These are phyloP conservation scores for Polyergus mexicanus DNA, from an alignment of 1,140 invertebrate species.

Conservation along the genomic window DNA sequence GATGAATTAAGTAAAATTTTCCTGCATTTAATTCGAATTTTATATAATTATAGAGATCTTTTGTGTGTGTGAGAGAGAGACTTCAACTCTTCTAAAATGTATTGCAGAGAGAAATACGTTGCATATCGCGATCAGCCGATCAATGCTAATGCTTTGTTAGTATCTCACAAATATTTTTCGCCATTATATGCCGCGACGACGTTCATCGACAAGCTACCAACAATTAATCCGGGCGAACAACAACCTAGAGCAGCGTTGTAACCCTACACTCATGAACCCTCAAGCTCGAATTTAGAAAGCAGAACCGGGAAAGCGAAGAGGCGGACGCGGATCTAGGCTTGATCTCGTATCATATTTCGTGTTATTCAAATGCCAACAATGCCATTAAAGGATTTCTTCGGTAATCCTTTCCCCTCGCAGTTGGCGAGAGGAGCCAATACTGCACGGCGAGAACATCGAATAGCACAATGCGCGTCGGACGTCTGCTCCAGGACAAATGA, in stretches of 20 bases:
- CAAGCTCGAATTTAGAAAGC: constrained; percentile 64
- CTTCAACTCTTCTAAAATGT: background rate
- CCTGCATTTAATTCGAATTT: background rate
- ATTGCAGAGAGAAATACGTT: no score
- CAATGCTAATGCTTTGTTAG: background rate
- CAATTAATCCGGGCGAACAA: constrained; percentile 79
- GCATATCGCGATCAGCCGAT: background rate
- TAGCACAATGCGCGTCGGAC: constrained; percentile 64
- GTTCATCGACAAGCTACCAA: constrained; percentile 74
- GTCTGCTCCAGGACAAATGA: constrained; percentile 46
- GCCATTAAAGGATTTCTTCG: constrained; percentile 85
- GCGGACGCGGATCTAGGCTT: constrained; percentile 50
- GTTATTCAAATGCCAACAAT: constrained; percentile 87
- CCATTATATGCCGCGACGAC: constrained; percentile 19
- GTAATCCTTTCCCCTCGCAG: constrained; percentile 80
- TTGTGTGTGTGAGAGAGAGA: no score
- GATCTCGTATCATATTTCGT: constrained; percentile 86
- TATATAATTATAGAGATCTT: background rate
- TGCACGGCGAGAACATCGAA: constrained; percentile 69
- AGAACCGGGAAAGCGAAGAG: constrained; percentile 33
- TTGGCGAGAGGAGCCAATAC: constrained; percentile 66
- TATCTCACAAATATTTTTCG: constrained; percentile 25
- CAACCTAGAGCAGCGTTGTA: constrained; percentile 65
- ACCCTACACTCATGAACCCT: constrained; percentile 66
- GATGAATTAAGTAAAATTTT: background rate